These are phyloP conservation scores for Ploceus nigricollis DNA, from an alignment of 2,113 vertebrate genomes.

Conservation along the genomic window DNA sequence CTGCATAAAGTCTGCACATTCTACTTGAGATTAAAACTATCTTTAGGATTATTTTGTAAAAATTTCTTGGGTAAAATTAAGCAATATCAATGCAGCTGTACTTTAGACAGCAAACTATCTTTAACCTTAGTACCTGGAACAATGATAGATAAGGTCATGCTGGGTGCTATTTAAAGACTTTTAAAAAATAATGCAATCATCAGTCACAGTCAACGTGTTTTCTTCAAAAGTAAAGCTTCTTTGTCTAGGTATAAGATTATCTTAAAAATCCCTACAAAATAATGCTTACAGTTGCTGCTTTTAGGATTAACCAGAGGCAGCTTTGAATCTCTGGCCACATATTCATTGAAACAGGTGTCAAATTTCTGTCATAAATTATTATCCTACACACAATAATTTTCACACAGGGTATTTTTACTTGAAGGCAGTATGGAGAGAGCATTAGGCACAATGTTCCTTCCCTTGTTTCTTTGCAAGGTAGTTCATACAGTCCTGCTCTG, in stretches of 20 bases:
- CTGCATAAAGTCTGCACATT: neutral
- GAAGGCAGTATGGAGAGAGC: neutral
- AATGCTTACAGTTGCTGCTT: neutral
- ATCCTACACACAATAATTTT: neutral
- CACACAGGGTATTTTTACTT: neutral
- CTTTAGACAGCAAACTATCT: neutral
- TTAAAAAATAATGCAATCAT: neutral
- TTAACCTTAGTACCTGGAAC: neutral
- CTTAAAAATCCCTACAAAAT: neutral
- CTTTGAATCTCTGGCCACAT: neutral
- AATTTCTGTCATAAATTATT: neutral
- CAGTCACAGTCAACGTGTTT: fast-evolving
- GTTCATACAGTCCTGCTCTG: neutral
- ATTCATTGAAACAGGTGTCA: neutral
- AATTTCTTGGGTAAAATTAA: neutral
- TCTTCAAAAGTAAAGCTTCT: neutral
- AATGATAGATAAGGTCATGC: neutral
- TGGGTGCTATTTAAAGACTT: neutral
- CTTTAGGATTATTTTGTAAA: neutral
- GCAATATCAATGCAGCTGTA: neutral
- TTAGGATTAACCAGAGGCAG: neutral
- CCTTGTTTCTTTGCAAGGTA: neutral
- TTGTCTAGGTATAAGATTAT: neutral
- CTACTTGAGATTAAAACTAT: neutral
- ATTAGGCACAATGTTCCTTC: neutral